Conservation (phyloP, 2,797 vertebrate genomes). For the Pachyuromys duprasi region DNA sequence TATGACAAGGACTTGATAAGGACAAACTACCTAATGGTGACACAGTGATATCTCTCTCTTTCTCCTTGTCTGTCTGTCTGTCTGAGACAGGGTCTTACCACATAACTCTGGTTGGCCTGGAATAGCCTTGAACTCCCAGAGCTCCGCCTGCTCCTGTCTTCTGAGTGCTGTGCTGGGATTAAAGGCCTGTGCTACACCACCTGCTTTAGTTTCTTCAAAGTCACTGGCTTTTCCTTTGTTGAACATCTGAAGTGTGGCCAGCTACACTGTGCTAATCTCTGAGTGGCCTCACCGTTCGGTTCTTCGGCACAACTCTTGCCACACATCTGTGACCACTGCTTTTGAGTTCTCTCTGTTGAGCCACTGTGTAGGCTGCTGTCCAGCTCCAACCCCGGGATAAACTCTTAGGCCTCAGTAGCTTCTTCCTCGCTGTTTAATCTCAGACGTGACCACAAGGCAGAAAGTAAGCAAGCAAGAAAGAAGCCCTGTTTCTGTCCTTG, state of each 20-base stretch:
- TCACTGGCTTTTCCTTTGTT: background rate
- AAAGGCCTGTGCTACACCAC: rapidly evolving
- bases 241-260: background rate
- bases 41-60: background rate
- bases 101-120: background rate
- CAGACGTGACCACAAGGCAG: background rate
- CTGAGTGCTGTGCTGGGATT: background rate
- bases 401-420: background rate
- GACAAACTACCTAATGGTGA: background rate
- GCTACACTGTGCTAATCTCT: background rate
- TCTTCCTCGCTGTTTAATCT: background rate
- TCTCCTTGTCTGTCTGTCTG: no score
- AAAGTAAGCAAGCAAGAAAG: constrained; percentile 23
- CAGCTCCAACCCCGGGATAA: background rate
- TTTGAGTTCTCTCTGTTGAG: constrained; percentile 9
- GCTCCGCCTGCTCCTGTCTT: background rate
- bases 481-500: background rate
- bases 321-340: background rate
- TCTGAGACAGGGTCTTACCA: background rate
- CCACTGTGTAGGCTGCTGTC: background rate
- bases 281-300: background rate
- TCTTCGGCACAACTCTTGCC: background rate
- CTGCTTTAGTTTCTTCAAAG: background rate
- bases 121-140: background rate
- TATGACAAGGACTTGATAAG: background rate